Percentiles rank a stretch among this genome's conserved stretches.
These are phyloP conservation scores for Cosmopolites sordidus DNA, from an alignment of 2,888 invertebrate genomes.

Conservation along the genomic window DNA sequence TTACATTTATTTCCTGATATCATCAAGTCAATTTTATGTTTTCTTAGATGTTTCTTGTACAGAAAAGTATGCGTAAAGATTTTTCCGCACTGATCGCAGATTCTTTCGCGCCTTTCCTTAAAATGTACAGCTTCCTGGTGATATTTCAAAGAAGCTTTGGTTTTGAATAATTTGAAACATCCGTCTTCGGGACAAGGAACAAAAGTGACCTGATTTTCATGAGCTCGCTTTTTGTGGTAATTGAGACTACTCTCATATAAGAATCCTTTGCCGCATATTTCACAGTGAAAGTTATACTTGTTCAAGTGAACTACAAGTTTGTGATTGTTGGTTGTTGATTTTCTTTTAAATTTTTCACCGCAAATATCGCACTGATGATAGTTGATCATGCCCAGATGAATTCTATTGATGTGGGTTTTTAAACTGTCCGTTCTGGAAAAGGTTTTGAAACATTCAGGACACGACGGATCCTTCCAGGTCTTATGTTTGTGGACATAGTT, in stretches of 20 bases:
- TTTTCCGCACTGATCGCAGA: conserved; percentile 26
- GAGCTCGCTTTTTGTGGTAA: conserved; percentile 22
- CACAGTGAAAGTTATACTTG: conserved; percentile 19
- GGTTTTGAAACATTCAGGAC: conserved; percentile 1
- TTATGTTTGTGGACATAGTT: conserved; percentile 6
- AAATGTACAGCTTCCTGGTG: background rate
- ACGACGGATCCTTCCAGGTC: background rate
- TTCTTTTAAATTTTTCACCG: background rate
- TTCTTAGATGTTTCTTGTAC: conserved; percentile 13
- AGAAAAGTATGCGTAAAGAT: conserved; percentile 26
- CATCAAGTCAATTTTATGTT: background rate
- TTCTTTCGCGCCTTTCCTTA: conserved; percentile 36
- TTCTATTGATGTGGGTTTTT: conserved; percentile 7
- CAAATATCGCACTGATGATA: conserved; percentile 13
- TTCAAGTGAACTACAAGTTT: conserved; percentile 2
- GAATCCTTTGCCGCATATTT: conserved; percentile 26
- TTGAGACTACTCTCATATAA: conserved; percentile 20
- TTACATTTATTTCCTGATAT: background rate
- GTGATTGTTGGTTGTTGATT: background rate
- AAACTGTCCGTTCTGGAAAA: conserved; percentile 1
- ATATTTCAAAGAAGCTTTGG: background rate
- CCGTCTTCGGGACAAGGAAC: conserved; percentile 9
- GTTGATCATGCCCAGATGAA: conserved; percentile 5
- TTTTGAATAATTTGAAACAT: conserved; percentile 4
- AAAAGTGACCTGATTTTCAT: conserved; percentile 17